Percentiles rank a stretch among this genome's conserved stretches.
Evolutionary conservation across 1,140 invertebrate species (phyloP).

Genomic region (Magallana ariakensis): DNA sequence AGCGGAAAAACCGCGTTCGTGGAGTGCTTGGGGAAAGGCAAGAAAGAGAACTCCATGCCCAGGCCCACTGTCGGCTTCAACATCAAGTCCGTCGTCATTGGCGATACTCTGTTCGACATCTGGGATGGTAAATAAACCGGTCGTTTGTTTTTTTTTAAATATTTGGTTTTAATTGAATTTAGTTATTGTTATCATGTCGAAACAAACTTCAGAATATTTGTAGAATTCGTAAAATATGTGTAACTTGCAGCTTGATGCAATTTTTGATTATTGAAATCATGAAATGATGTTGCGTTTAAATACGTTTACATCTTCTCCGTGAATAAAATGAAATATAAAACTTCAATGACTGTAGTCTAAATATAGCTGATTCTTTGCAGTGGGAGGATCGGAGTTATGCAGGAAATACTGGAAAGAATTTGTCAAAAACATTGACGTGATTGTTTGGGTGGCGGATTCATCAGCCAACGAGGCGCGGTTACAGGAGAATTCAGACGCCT

Average conservation of each 20-base stretch:
- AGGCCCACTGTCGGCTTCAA: constrained; percentile 46
- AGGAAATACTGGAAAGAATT: constrained; percentile 49
- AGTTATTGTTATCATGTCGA: neutral
- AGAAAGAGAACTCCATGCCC: constrained; percentile 13
- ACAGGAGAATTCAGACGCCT: constrained; percentile 3
- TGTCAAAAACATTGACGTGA: constrained; percentile 29
- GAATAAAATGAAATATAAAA: too few relatives aligned
- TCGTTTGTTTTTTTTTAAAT: neutral
- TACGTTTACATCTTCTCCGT: too few relatives aligned
- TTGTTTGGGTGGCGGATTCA: constrained; percentile 48
- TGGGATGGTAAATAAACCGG: constrained; percentile 45
- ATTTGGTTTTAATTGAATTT: neutral
- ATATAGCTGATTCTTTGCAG: constrained; percentile 26
- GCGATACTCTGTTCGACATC: constrained; percentile 36
- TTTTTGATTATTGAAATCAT: too few relatives aligned
- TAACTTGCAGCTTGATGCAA: too few relatives aligned
- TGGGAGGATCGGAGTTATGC: constrained; percentile 41
- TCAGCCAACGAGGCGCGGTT: neutral
- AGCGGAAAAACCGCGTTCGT: constrained; percentile 48
- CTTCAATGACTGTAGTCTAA: too few relatives aligned
- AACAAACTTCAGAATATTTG: too few relatives aligned
- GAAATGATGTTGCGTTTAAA: too few relatives aligned
- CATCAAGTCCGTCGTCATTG: constrained; percentile 40
- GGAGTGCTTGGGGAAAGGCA: constrained; percentile 45
- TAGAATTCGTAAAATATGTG: too few relatives aligned